Conservation (phyloP, 1,140 invertebrate genomes). For the Diorhabda carinulata region DNA sequence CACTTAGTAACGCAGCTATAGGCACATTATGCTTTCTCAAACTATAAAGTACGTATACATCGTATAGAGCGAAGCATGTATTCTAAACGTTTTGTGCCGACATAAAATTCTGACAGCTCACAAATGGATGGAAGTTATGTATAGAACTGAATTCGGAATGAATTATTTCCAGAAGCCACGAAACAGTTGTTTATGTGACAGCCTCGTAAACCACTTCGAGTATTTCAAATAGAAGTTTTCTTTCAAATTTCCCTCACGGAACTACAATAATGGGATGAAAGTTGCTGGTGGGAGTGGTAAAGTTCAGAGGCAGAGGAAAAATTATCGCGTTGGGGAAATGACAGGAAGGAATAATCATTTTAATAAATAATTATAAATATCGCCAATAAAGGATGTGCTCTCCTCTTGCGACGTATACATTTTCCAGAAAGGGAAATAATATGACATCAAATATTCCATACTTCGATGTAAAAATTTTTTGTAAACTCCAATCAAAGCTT, state of each 20-base stretch:
- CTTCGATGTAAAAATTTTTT: too few relatives aligned
- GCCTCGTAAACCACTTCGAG: conserved; percentile 7
- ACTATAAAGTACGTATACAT: too few relatives aligned
- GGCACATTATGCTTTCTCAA: too few relatives aligned
- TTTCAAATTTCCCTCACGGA: conserved; percentile 22
- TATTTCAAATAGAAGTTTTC: conserved; percentile 20
- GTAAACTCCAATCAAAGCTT: too few relatives aligned
- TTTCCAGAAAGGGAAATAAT: too few relatives aligned
- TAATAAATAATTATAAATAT: too few relatives aligned
- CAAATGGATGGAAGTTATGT: conserved; percentile 1
- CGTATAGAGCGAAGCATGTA: background rate
- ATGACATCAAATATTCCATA: too few relatives aligned
- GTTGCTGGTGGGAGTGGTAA: background rate
- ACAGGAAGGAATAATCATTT: too few relatives aligned
- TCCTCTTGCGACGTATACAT: too few relatives aligned
- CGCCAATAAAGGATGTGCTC: too few relatives aligned
- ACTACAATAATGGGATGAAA: conserved; percentile 20
- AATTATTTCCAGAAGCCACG: conserved; percentile 1
- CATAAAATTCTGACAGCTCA: conserved; percentile 1
- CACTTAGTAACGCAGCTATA: too few relatives aligned
- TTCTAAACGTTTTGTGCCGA: background rate
- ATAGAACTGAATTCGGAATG: background rate
- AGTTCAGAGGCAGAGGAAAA: background rate
- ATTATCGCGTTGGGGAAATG: too few relatives aligned
- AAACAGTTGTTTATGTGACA: conserved; percentile 23